phyloP scores from a whole-genome alignment of 2,797 vertebrate species.

The Thamnophis elegans region DNA sequence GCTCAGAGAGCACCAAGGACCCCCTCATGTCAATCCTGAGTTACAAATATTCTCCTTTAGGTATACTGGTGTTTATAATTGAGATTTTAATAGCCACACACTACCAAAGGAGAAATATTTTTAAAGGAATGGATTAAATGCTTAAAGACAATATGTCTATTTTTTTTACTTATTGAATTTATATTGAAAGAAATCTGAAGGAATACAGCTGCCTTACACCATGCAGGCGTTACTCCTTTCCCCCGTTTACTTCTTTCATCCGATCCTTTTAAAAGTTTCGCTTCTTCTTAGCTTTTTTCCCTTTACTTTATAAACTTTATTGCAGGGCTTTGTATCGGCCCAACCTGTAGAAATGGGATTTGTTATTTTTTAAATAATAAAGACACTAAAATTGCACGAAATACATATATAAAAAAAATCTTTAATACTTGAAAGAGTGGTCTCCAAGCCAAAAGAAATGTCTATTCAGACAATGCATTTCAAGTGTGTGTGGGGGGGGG shows the following conservation, averaged over 20 bases:
- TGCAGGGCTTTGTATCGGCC: neutral
- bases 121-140: neutral
- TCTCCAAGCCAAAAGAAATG: neutral
- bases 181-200: neutral
- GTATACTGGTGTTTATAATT: neutral
- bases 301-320: neutral
- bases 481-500: neutral
- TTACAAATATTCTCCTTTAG: neutral
- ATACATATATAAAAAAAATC: neutral
- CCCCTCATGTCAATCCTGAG: neutral
- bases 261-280: neutral
- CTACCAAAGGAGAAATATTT: neutral
- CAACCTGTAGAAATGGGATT: neutral
- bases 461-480: neutral
- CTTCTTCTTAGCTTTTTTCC: neutral
- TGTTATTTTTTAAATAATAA: neutral
- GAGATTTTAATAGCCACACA: neutral
- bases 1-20: neutral
- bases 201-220: neutral
- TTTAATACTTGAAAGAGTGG: neutral
- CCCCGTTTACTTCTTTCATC: neutral
- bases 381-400: neutral
- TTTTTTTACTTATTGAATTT: neutral
- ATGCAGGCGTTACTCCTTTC: neutral
- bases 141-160: neutral